Base-by-base conservation (phyloP, 2,888 invertebrate species). In the Operophtera brumata region DNA sequence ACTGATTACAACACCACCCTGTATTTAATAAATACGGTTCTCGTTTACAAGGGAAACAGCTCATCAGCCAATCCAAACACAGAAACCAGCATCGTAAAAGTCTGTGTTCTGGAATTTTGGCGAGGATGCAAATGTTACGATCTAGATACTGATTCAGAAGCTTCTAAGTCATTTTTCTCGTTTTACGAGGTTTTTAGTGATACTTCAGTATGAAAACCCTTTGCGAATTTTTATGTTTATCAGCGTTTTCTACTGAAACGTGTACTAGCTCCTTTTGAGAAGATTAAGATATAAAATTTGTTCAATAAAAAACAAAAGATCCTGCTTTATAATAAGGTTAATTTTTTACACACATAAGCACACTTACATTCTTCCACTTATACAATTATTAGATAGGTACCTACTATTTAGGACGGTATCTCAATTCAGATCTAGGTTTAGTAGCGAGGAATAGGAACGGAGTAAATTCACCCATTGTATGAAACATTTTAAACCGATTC, bases 11-110 rank as follows among this genome's bases (percentile, higher is more conserved):
- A 20, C n/a, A 20, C 8, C 14, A 28, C 20, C 25, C 39, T 39
- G 39, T 39, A 37, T 37, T 39, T 39, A 66, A 70, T 74, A 78
- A 80, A 78, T 81, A 80, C 79, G 80, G 77, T 75, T 73, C 74
- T 81, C 80, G 81, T 83, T 83, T 76, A 77, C 80, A 78, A 77
- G 55, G 74, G 75, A 84, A 84, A 84, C 83, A 83, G 69, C 79
- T 85, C 83, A 82, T 84, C 84, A 84, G 79, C 58, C 66, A 78
- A 71, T 71, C 61, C 78, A 30, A 30, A 81, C 84, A 84, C 78
- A 82, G 66, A 66, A n/a, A 20, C 11, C 13, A 28, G 26, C 37
- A 36, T 13, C 20, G 10, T 47, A n/a, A 30, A 26, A 64, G 52
- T 54, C 62, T 59, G 61, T 63, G 66, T 66, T 64, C 66, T 62